phyloP scores from a whole-genome alignment of 2,797 vertebrate species.

The Pipistrellus pipistrellus region DNA sequence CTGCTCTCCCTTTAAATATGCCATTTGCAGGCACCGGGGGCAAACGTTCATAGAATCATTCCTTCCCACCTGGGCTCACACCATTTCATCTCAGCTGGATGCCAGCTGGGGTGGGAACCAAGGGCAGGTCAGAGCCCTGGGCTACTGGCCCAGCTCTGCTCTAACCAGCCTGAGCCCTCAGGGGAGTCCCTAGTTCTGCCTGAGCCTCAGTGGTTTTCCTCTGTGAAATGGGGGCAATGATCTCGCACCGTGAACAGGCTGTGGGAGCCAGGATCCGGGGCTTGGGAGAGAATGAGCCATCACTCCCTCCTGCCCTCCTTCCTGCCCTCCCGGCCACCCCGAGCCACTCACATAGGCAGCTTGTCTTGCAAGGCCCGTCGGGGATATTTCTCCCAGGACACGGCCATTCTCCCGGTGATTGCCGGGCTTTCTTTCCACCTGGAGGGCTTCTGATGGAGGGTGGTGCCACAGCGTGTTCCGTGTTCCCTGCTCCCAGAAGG shows the following conservation, averaged over 20 bases:
- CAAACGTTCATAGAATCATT: background rate
- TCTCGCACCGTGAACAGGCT: background rate
- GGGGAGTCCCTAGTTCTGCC: background rate
- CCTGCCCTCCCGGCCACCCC: background rate
- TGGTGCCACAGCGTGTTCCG: fast-evolving
- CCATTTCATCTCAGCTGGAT: background rate
- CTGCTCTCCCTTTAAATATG: background rate
- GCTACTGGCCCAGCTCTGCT: background rate
- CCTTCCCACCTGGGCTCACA: background rate
- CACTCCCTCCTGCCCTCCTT: background rate
- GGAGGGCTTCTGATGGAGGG: background rate
- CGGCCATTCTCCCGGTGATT: constrained; percentile 62
- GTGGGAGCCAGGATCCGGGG: background rate
- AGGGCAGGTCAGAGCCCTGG: background rate
- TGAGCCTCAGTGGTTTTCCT: background rate
- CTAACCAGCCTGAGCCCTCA: background rate
- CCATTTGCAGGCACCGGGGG: fast-evolving
- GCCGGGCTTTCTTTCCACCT: background rate
- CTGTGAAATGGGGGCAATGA: background rate
- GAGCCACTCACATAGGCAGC: constrained; percentile 85
- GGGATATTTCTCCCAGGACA: constrained; percentile 80
- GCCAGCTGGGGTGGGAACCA: background rate
- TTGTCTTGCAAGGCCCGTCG: constrained; percentile 75
- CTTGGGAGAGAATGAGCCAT: too few relatives aligned
- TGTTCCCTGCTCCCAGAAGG: background rate